These are phyloP conservation scores for Patiria pectinifera DNA, from an alignment of 53 echinoderm and acorn worm genomes.

Conservation along the genomic window DNA sequence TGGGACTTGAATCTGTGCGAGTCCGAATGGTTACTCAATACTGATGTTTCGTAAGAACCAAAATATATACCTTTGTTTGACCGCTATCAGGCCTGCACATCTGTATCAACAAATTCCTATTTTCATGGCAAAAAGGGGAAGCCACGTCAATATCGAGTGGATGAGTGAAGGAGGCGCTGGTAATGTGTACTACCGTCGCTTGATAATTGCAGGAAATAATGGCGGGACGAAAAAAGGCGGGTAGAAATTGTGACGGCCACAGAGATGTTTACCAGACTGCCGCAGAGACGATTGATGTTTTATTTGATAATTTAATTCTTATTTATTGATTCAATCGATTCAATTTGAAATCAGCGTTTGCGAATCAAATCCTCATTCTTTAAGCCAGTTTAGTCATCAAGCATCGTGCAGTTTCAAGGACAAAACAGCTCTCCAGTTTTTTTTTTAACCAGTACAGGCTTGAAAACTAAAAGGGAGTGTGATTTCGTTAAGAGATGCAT, in stretches of 20 bases:
- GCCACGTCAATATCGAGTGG: not conserved
- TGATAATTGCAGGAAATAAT: not conserved
- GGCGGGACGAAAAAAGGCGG: not conserved
- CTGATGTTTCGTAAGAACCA: not conserved
- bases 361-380: not conserved
- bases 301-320: not conserved
- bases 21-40: not conserved
- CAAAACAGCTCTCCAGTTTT: not conserved
- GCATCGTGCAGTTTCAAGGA: not conserved
- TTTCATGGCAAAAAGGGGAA: not conserved
- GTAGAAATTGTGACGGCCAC: not conserved
- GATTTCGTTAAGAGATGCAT: not conserved
- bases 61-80: not conserved
- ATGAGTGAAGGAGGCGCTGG: not conserved
- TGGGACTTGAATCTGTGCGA: not conserved
- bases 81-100: not conserved
- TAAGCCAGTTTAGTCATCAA: not conserved
- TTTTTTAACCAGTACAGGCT: not conserved
- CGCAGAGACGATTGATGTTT: too few species aligned
- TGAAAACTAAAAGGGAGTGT: not conserved
- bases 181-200: not conserved
- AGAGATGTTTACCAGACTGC: too few species aligned
- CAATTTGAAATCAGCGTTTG: not conserved
- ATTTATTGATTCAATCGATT: not conserved
- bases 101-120: not conserved